Conservation (phyloP, 2,888 invertebrate genomes). For the Keiferia lycopersicella region DNA sequence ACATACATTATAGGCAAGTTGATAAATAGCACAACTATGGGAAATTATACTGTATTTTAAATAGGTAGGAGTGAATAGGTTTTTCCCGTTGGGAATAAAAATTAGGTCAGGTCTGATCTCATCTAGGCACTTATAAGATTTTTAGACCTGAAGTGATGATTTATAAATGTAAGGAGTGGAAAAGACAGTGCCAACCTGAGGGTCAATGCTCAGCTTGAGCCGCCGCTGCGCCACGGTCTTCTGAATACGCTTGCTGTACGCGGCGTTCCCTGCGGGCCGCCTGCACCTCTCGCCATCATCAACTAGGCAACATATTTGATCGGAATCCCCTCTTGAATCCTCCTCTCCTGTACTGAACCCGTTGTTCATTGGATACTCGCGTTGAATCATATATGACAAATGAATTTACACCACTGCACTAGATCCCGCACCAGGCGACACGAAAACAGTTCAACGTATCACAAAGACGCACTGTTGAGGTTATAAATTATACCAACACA, state of each 20-base stretch:
- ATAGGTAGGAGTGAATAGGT: neutral
- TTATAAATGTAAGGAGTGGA: neutral
- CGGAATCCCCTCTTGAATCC: conserved; percentile 92
- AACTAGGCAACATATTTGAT: conserved; percentile 95
- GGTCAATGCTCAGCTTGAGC: conserved; percentile 93
- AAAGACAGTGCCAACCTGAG: conserved; percentile 54
- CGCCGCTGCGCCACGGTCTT: conserved; percentile 96
- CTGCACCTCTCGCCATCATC: conserved; percentile 93
- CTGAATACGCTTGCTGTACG: conserved; percentile 97
- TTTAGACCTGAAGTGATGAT: neutral
- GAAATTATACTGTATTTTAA: too few species aligned
- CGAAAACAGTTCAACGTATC: conserved; percentile 66
- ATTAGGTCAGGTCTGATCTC: neutral
- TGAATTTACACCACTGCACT: conserved; percentile 54
- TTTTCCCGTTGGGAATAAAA: neutral
- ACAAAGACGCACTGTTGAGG: conserved; percentile 69
- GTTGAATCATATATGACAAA: conserved; percentile 80
- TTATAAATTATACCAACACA: conserved; percentile 69
- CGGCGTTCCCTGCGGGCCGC: conserved; percentile 95
- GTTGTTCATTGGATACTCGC: conserved; percentile 86
- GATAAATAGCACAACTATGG: too few species aligned
- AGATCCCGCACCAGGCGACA: conserved; percentile 62
- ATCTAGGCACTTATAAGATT: neutral
- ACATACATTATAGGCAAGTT: too few species aligned
- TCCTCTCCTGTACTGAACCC: conserved; percentile 96